Evolutionary conservation across 2,888 invertebrate genomes (phyloP), one percentile per base, ranked within the genome.

Genomic region (Macaria liturata): DNA sequence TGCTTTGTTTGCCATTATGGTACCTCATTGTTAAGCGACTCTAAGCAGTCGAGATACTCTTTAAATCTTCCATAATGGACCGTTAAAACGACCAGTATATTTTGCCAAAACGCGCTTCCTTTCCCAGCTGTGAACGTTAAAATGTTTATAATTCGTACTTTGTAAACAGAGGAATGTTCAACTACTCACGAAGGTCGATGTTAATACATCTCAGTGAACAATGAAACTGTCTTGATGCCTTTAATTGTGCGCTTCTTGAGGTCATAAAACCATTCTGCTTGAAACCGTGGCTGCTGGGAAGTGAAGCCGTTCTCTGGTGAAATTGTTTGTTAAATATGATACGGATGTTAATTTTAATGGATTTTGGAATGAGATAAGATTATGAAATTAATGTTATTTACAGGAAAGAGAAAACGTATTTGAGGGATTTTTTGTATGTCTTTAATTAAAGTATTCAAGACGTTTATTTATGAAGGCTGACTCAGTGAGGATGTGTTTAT

Each of bases 41-140:
- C 72, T 81, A 84, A 83, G 78, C 81, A 81, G 75, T 73, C 67
- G 72, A 78, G 79, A 55, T 78, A 81, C 83, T 83, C 84, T 83
- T 84, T 86, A 87, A 86, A 87, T 87, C 86, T 86, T 84, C 83
- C 67, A 78, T 86, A 86, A 87, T 86, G 84, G 82, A 77, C 85
- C 83, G 85, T 84, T 86, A 84, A 86, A 87, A 82, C 79, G 80
- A 69, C 79, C 82, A 77, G 82, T 85, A 84, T 82, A 84, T 86
- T 81, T 76, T 57, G 64, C 69, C 71, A 68, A 76, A 85, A 81
- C 74, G 75, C 70, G 76, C 69, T 72, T 76, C 76, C 75, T 72
- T 75, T 73, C 67, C 67, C 68, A 64, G 64, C 65, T 69, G 71
- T 72, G 73, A 71, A 75, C 77, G 74, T 78, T 80, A 74, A 80